Conservation (phyloP, 2,888 invertebrate genomes). For the Euphydryas editha region DNA sequence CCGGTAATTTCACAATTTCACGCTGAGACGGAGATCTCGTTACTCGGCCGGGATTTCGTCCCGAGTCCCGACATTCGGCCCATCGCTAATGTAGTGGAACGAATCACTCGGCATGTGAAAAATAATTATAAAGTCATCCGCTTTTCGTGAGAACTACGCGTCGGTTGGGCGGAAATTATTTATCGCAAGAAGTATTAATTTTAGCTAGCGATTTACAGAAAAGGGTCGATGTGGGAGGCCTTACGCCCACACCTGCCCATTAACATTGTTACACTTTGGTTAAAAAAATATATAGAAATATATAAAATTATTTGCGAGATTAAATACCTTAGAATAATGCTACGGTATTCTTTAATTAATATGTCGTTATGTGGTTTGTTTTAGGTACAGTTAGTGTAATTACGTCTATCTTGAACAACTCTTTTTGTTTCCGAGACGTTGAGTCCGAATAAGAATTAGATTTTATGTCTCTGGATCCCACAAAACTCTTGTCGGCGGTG, state of each 20-base stretch:
- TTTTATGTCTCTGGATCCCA: constrained; percentile 53
- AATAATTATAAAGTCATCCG: constrained; percentile 76
- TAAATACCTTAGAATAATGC: not conserved
- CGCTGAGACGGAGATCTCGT: constrained; percentile 76
- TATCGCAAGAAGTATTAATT: constrained; percentile 45
- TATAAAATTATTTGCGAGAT: constrained; percentile 5
- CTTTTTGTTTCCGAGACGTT: constrained; percentile 24
- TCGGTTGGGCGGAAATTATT: constrained; percentile 61
- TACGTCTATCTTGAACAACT: constrained; percentile 17
- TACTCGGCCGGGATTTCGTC: constrained; percentile 67
- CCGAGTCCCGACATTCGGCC: constrained; percentile 62
- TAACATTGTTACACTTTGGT: constrained; percentile 13
- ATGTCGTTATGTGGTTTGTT: constrained; percentile 6
- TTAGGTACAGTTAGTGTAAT: constrained; percentile 5
- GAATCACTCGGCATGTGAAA: constrained; percentile 74
- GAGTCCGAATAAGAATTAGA: constrained; percentile 44
- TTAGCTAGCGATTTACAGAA: constrained; percentile 24
- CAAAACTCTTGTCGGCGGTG: constrained; percentile 76
- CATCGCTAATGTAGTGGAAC: constrained; percentile 75
- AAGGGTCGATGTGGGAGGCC: constrained; percentile 36
- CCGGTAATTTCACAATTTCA: constrained; percentile 80
- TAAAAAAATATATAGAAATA: not conserved
- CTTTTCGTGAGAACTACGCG: constrained; percentile 65
- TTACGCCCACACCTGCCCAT: constrained; percentile 33
- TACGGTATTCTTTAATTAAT: constrained; percentile 11